Evolutionary conservation across 1,140 invertebrate species (phyloP).

Genomic region (Octopus sinensis): DNA sequence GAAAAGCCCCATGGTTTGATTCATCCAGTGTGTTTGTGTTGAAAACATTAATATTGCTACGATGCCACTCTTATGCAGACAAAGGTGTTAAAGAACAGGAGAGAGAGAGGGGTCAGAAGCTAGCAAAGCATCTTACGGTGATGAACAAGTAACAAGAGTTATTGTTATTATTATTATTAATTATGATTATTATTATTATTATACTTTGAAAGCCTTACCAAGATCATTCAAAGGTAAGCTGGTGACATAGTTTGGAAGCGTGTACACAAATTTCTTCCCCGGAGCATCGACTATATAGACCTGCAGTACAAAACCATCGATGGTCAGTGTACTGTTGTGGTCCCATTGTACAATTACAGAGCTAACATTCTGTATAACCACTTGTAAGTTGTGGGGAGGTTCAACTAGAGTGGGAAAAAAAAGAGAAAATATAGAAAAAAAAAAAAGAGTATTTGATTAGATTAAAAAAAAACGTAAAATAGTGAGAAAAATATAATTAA

Average conservation of each 20-base stretch:
- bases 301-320: neutral
- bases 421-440: neutral
- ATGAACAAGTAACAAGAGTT: too few species aligned
- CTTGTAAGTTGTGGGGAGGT: neutral
- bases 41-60: too few species aligned
- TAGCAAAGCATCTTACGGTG: too few species aligned
- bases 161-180: neutral
- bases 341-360: slow-evolving; percentile 4
- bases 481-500: too few species aligned
- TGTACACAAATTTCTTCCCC: slow-evolving; percentile 1
- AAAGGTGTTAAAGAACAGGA: too few species aligned
- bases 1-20: too few species aligned
- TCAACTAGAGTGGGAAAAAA: slow-evolving; percentile 5
- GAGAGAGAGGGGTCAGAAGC: too few species aligned
- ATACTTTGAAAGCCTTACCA: slow-evolving; percentile 2
- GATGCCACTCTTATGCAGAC: too few species aligned
- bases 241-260: neutral
- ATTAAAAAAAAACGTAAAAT: too few species aligned
- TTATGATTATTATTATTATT: neutral
- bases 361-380: slow-evolving; percentile 4
- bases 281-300: slow-evolving; percentile 4
- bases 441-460: slow-evolving; percentile 1
- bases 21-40: too few species aligned
- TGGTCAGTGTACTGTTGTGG: neutral
- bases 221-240: neutral